Percentiles rank a stretch among this genome's conserved stretches.
These are phyloP conservation scores for Ceratotherium simum DNA, from an alignment of 2,113 vertebrate genomes.

Conservation along the genomic window DNA sequence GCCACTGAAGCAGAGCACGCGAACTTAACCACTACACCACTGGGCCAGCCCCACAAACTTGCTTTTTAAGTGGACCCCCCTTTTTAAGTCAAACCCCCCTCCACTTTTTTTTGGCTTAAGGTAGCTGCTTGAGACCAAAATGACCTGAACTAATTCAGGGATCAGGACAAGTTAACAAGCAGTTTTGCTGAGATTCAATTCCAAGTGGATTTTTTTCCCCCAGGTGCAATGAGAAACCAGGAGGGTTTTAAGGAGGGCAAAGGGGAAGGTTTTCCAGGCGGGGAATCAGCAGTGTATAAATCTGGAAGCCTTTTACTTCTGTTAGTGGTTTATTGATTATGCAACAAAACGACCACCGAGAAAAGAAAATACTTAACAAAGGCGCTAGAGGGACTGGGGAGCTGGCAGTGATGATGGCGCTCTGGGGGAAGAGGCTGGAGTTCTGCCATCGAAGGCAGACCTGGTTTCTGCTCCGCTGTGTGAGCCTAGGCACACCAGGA, in stretches of 20 bases:
- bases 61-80: no score
- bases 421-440: neutral
- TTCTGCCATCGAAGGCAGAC: neutral
- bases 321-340: constrained; percentile 66
- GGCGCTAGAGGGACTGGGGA: neutral
- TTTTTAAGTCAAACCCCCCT: no score
- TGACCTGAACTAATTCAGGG: constrained; percentile 41
- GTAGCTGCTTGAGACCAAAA: constrained; percentile 45
- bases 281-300: constrained; percentile 52
- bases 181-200: neutral
- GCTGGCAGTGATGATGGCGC: neutral
- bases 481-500: neutral
- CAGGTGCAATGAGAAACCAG: neutral
- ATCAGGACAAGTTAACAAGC: neutral
- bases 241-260: neutral
- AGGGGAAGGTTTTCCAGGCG: constrained; percentile 50
- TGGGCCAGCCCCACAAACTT: no score
- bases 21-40: no score
- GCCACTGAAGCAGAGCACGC: no score
- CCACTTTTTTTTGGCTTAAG: neutral
- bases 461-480: neutral
- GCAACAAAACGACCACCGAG: constrained; percentile 25
- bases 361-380: constrained; percentile 32
- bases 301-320: constrained; percentile 70
- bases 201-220: neutral